These are phyloP conservation scores for Carollia perspicillata DNA, from an alignment of 2,113 vertebrate species.

Conservation along the genomic window DNA sequence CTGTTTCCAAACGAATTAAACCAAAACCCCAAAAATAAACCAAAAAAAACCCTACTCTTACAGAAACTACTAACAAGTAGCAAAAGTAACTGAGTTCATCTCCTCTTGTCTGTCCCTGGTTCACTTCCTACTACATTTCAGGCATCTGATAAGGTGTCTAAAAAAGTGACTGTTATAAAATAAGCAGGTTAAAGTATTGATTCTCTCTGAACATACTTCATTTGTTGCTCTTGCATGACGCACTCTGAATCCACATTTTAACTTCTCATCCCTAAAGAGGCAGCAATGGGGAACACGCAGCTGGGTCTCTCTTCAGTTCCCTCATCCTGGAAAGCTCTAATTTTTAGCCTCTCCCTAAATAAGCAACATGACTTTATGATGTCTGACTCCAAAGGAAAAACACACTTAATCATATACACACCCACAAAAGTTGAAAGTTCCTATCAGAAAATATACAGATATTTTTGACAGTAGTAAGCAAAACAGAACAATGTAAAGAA, in stretches of 20 bases:
- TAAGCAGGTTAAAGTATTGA: neutral
- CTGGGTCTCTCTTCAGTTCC: neutral
- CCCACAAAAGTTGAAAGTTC: constrained; percentile 7
- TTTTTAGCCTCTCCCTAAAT: neutral
- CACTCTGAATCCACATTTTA: neutral
- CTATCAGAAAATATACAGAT: neutral
- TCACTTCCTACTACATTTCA: neutral
- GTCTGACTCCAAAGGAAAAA: neutral
- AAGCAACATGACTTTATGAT: neutral
- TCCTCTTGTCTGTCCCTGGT: neutral
- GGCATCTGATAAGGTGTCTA: neutral
- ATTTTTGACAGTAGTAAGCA: neutral
- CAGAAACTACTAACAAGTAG: neutral
- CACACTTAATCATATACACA: neutral
- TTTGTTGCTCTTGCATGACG: neutral
- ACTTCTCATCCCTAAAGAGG: neutral
- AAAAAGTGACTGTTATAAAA: neutral
- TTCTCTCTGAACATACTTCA: neutral
- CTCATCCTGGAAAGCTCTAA: neutral
- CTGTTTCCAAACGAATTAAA: neutral
- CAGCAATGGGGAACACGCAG: neutral
- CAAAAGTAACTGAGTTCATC: neutral
- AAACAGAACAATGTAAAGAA: neutral
- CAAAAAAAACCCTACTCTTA: neutral
- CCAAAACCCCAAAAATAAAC: neutral